Base-by-base conservation (phyloP, 2,113 vertebrate species). In the Pomatostomus ruficeps region DNA sequence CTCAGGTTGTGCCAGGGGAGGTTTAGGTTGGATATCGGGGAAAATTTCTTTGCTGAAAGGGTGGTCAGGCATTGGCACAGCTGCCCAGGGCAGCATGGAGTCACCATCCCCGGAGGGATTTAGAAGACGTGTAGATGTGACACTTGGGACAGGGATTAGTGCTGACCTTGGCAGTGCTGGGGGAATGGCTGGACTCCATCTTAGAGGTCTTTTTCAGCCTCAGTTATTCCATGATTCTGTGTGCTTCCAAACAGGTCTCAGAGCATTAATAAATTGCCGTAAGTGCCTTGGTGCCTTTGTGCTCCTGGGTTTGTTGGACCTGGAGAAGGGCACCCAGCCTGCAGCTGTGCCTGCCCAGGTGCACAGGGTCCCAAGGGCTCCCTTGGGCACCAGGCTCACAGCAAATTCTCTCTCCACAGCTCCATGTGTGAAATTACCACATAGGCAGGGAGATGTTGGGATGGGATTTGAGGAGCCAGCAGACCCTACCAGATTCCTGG, bases 401-500 rank as follows among this genome's bases (percentile, higher is more conserved):
- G 43, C 13, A 77, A 51, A 67, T 28, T 18, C 28, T 4, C 71
- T 45, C 58, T 42, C 3, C 18, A 3, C 0, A 8, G 62, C 28
- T 28, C 43, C 31, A 29, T 1, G 1, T 11, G 59, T 2, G 2
- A 61, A 45, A 49, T 3, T 29, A 54, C 51, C 0, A 1, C 8
- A 25, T 0, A 24, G 61, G 40, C 26, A 68, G 71, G 0, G 4
- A 33, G 48, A 14, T 24, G 22, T 6, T 28, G 11, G 5, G 52
- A 20, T 2, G 33, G 85, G n/a, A 33, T 9, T 9, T 13, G 43
- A 38, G 46, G 51, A 62, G 45, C 7, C 33, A 40, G 62, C 1
- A 1, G 66, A 52, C 89, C 96, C 63, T 97, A 99, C 99, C 98
- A 99, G 97, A 95, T 99, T 99, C 97, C 99, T 98, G 82, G 99